Conservation (phyloP, 1,140 invertebrate genomes). For the Andricus grossulariae region DNA sequence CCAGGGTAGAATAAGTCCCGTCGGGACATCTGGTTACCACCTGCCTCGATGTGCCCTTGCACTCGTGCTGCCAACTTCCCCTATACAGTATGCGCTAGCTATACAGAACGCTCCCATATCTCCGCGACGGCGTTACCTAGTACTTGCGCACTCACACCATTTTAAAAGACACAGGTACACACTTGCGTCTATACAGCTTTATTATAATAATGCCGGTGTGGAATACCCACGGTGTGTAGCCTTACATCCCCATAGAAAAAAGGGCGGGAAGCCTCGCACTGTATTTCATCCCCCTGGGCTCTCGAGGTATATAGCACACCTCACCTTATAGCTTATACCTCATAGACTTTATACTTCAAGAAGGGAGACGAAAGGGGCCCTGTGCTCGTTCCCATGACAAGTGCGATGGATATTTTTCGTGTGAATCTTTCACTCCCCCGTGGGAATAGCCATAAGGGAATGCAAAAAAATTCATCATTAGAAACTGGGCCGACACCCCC, state of each 20-base stretch:
- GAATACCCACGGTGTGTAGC: conserved; percentile 4
- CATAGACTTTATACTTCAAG: conserved; percentile 34
- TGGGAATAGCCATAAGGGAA: conserved; percentile 62
- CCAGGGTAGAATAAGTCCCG: conserved; percentile 44
- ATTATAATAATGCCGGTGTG: conserved; percentile 5
- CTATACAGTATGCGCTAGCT: neutral
- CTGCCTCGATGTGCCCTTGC: conserved; percentile 71
- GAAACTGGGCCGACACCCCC: neutral
- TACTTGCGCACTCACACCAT: conserved; percentile 10
- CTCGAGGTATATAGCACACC: neutral
- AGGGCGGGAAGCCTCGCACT: conserved; percentile 44
- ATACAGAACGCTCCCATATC: conserved; percentile 32
- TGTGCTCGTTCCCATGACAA: conserved; percentile 75
- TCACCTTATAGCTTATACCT: conserved; percentile 32
- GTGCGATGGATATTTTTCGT: conserved; percentile 68
- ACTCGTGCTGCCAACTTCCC: conserved; percentile 52
- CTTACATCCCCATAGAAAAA: conserved; percentile 17
- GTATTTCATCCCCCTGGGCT: conserved; percentile 40
- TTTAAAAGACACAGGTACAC: conserved; percentile 1
- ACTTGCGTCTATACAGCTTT: neutral
- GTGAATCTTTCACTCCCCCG: conserved; percentile 74
- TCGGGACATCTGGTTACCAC: conserved; percentile 75
- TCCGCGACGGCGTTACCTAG: conserved; percentile 32
- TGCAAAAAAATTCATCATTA: conserved; percentile 11
- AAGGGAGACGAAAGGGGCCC: conserved; percentile 37